phyloP scores from a whole-genome alignment of 2,797 vertebrate species.

The Gouania willdenowi region DNA sequence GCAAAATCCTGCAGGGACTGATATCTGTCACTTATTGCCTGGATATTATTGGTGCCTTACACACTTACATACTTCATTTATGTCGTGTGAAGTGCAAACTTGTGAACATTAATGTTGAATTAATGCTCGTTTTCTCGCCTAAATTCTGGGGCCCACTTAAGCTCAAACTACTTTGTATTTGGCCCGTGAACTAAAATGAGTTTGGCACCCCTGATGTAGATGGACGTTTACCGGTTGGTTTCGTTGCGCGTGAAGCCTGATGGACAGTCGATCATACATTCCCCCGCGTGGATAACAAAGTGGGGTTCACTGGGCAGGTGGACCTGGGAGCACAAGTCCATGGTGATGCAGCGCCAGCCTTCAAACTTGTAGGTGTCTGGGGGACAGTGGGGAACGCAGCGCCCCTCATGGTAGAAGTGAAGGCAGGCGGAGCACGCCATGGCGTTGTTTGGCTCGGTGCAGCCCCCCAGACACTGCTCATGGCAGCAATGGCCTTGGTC shows the following conservation, averaged over 20 bases:
- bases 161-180: too few species aligned
- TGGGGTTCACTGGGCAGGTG: slow-evolving; percentile 76
- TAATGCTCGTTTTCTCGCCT: too few species aligned
- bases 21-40: too few species aligned
- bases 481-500: slow-evolving; percentile 90
- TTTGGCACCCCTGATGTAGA: not conserved
- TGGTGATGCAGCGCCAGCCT: slow-evolving; percentile 95
- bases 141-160: too few species aligned
- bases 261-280: slow-evolving; percentile 92
- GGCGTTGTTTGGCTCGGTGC: slow-evolving; percentile 81
- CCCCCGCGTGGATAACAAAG: slow-evolving; percentile 91
- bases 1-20: too few species aligned
- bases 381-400: slow-evolving; percentile 87
- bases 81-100: too few species aligned
- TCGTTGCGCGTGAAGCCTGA: slow-evolving; percentile 90
- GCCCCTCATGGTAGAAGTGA: slow-evolving; percentile 86
- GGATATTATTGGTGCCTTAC: too few species aligned
- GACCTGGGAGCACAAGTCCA: slow-evolving; percentile 85
- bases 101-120: too few species aligned
- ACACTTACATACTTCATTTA: too few species aligned
- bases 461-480: slow-evolving; percentile 91
- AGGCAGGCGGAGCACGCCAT: slow-evolving; percentile 88
- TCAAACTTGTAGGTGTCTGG: slow-evolving; percentile 90
- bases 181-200: too few species aligned
- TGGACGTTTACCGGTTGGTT: slow-evolving; percentile 80